Base-by-base conservation (phyloP, 2,888 invertebrate species). In the Drosophila colorata region DNA sequence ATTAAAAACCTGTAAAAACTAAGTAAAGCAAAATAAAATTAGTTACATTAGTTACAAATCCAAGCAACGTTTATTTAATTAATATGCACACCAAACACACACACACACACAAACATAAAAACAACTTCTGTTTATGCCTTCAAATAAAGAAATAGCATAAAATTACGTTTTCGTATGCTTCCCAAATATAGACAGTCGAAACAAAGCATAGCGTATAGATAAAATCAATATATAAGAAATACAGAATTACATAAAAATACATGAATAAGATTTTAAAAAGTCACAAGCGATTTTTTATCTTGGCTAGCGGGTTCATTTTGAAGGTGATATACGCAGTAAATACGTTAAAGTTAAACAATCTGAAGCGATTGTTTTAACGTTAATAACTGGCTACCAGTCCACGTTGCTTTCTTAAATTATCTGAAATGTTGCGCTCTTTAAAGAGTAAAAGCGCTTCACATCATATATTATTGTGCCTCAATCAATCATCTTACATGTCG, bases 21-120 rank as follows among this genome's bases (percentile, higher is more conserved):
- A 89, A 83, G 87, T 82, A 85, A 86, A 87, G 64, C 84, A 88
- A 89, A 88, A 80, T 89, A 88, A 85, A 89, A 80, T 89, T 89
- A 83, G 83, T 83, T 83, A 83, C 89, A 85, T 85, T 85, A 85
- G 87, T 89, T 83, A 88, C 88, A 83, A 87, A 85, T 85, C 61
- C 69, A 64, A 68, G 71, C 41, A 60, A 49, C 52, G 43, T 84
- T 89, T 35, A 78, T 78, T 81, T 60, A 31, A 67, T 37, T 60
- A 38, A 58, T 47, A 16, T 46, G 28, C 46, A 46, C 18, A 7
- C 18, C 59, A 52, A n/a, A 41, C 31, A 59, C 25, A 23, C 0
- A 48, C 18, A 16, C 25, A 28, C n/a, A 23, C 31, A 58, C 16
- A 33, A 1, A 13, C 9, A 13, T 16, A 31, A 5, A 23, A 25